Evolutionary conservation across 92 coral and sea anemone species (phyloP), one percentile per base, ranked within the genome.

Genomic region (Palythoa heliodiscus): DNA sequence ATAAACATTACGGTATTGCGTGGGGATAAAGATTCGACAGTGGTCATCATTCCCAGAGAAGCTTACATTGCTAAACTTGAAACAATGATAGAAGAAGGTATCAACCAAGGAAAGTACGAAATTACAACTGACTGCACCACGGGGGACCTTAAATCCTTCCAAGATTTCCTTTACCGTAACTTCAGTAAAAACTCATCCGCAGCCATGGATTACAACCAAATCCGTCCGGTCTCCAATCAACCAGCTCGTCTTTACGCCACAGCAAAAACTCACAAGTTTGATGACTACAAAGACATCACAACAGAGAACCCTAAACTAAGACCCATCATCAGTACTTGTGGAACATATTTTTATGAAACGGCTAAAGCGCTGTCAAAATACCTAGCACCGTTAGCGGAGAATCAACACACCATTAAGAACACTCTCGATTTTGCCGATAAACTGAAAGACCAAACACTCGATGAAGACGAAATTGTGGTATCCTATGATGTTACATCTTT

Each of bases 291-390:
- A 38, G 48, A 71, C 4, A 71, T 38, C 16, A 71, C 76, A 71
- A 71, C 47, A 17, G 76, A 12, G 20, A 38, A 24, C 50, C 50
- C 4, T 43, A 43, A 43, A 43, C 50, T 43, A 43, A 43, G 50
- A 43, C 50, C 50, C 50, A 71, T 71, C 2, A 25, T 71, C n/a
- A 71, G 76, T 40, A 71, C 53, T 16, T 38, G 76, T 25, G 76
- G 77, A 37, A 81, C 76, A 43, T 48, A 60, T 64, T 61, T 48
- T 43, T 81, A 64, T 63, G 77, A 81, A 81, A 81, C 85, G 29
- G 76, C 77, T 14, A 64, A 81, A 66, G 50, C 50, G 19, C 48
- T 80, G 29, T 38, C 76, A 52, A 57, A 57, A 57, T 57, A 57
- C 63, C 63, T 57, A 57, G 63, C 63, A 57, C 63, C n/a, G 16